Evolutionary conservation across 2,888 invertebrate genomes (phyloP).

Genomic region (Cetonia aurata): DNA sequence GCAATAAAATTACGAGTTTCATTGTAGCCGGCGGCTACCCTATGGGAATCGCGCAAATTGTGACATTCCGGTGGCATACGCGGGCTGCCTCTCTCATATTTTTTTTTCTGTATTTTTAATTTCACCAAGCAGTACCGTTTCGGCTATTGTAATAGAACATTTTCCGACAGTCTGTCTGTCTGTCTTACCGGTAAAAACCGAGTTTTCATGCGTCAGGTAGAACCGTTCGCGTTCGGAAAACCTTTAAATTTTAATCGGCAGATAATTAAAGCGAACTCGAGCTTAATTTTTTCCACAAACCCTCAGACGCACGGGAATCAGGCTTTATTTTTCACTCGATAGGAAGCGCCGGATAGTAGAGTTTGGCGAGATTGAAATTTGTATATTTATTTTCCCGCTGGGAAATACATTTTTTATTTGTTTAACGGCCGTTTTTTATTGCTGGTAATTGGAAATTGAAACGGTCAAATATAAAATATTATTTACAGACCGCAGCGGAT

Average conservation of each 20-base stretch:
- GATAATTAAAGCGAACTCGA: conserved; percentile 22
- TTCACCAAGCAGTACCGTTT: conserved; percentile 6
- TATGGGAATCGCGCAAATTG: conserved; percentile 28
- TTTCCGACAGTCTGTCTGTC: not conserved
- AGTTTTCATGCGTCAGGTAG: not conserved
- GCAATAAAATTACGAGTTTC: conserved; percentile 38
- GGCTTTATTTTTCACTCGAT: conserved; percentile 9
- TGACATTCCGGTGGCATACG: conserved; percentile 27
- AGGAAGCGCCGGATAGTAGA: not conserved
- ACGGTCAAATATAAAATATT: conserved; percentile 2
- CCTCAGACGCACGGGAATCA: not conserved
- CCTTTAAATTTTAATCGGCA: conserved; percentile 33
- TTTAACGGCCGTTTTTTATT: conserved; percentile 33
- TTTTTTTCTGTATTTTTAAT: conserved; percentile 18
- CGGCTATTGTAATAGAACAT: conserved; percentile 6
- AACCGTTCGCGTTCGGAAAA: conserved; percentile 10
- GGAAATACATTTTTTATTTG: conserved; percentile 40
- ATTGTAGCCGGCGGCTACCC: conserved; percentile 24
- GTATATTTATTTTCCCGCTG: conserved; percentile 37
- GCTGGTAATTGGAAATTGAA: conserved; percentile 32
- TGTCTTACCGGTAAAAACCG: conserved; percentile 2
- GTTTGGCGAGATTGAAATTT: conserved; percentile 30
- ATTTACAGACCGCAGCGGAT: not conserved
- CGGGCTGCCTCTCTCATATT: not conserved
- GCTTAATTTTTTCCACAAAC: not conserved